These are phyloP conservation scores for Chelonus formosanus DNA, from an alignment of 2,888 invertebrate genomes.

Conservation along the genomic window DNA sequence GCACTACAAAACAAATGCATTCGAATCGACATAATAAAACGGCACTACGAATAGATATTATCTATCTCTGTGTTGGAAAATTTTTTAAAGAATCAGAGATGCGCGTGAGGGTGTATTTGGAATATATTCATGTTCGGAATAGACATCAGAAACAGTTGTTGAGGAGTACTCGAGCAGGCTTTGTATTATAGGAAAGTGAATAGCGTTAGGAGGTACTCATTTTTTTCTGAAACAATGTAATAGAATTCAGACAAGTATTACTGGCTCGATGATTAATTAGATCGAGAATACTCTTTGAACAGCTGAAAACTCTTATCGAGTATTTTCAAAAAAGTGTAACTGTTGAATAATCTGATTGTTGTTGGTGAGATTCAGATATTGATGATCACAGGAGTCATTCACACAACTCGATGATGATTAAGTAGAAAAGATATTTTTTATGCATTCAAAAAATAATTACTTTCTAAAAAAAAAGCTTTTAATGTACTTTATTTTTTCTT, in stretches of 20 bases:
- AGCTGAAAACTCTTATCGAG: background rate
- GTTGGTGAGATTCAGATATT: too few relatives aligned
- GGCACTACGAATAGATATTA: background rate
- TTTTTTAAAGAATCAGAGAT: background rate
- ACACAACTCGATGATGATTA: too few relatives aligned
- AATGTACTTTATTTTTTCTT: too few relatives aligned
- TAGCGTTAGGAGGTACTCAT: conserved; percentile 27
- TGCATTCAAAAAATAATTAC: too few relatives aligned
- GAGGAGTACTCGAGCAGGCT: conserved; percentile 35
- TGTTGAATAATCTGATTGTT: too few relatives aligned
- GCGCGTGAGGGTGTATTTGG: background rate
- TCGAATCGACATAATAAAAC: too few relatives aligned
- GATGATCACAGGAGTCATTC: too few relatives aligned
- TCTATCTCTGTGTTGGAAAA: background rate
- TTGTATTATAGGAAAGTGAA: conserved; percentile 41
- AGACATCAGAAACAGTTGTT: conserved; percentile 7
- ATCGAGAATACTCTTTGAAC: conserved; percentile 46
- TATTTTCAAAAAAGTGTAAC: background rate
- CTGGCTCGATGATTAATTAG: conserved; percentile 57
- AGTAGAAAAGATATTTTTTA: too few relatives aligned
- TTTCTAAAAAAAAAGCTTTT: too few relatives aligned
- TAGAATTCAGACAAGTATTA: conserved; percentile 36
- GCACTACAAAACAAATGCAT: too few relatives aligned
- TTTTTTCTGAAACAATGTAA: background rate
- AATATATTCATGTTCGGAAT: background rate